A percentile compares a stretch with the other conserved stretches of the same genome.
Evolutionary conservation across 2,888 invertebrate genomes (phyloP).

Genomic region (Maniola hyperantus): DNA sequence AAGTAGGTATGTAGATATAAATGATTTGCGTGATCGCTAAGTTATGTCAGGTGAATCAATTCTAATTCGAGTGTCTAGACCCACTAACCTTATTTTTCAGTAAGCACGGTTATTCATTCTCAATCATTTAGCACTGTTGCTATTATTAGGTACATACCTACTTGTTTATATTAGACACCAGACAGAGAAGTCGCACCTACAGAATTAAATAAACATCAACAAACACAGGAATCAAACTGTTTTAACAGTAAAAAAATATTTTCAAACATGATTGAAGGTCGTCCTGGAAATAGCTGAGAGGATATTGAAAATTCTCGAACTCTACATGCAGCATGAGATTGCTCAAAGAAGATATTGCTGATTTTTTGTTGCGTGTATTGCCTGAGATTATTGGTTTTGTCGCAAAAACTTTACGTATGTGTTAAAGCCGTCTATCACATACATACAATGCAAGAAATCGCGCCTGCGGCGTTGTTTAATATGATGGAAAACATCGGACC

Average conservation of each 20-base stretch:
- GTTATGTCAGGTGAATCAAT: not conserved
- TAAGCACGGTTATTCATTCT: not conserved
- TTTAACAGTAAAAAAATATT: no score
- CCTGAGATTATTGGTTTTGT: not conserved
- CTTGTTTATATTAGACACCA: not conserved
- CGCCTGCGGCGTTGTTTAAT: no score
- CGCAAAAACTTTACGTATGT: no score
- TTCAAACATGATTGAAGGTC: no score
- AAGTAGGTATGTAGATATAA: not conserved
- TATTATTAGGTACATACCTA: no score
- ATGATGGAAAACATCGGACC: no score
- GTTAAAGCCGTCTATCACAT: no score
- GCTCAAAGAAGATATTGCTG: not conserved
- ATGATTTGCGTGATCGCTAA: not conserved
- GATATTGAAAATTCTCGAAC: not conserved
- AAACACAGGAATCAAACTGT: no score
- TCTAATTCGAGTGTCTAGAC: constrained; percentile 1
- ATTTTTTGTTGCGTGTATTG: not conserved
- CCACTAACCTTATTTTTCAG: constrained; percentile 8
- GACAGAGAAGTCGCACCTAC: no score
- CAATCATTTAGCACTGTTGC: constrained; percentile 6
- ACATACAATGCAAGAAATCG: no score
- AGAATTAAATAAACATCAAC: no score
- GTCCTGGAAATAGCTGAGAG: no score
- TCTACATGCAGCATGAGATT: not conserved